A percentile compares a stretch with the other conserved stretches of the same genome.
phyloP scores from a whole-genome alignment of 2,797 vertebrate species.

The Tenualosa thibaudeaui region DNA sequence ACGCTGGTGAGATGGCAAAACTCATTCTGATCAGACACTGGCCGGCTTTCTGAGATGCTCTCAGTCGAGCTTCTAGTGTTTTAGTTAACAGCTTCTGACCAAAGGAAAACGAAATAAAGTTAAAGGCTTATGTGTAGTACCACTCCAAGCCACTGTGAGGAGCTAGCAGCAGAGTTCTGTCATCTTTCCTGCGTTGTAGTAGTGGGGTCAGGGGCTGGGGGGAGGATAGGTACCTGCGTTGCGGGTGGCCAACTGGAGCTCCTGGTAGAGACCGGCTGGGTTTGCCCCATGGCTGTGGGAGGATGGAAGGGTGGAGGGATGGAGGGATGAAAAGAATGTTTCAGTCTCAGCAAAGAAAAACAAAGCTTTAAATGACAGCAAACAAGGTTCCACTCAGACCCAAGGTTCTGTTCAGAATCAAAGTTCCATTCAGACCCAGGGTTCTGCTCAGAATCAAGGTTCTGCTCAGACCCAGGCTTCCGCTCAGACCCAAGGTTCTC shows the following conservation, averaged over 20 bases:
- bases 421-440: no score
- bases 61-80: no score
- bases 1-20: no score
- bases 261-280: constrained; percentile 96
- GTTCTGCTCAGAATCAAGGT: no score
- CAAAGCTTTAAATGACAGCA: constrained; percentile 80
- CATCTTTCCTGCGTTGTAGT: constrained; percentile 80
- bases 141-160: no score
- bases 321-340: no score
- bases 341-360: constrained; percentile 99
- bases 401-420: no score
- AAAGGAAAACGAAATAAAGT: background rate
- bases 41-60: no score
- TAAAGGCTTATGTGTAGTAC: background rate
- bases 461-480: no score
- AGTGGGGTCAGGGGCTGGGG: background rate
- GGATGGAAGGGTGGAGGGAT: constrained; percentile 90
- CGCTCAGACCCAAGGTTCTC: no score
- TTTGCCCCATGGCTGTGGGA: constrained; percentile 98
- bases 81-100: background rate
- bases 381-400: constrained; percentile 59
- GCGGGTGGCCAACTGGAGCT: constrained; percentile 93
- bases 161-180: constrained; percentile 72
- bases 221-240: constrained; percentile 98
- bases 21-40: no score